Evolutionary conservation across 2,888 invertebrate species (phyloP).

Genomic region (Dynastes maya): DNA sequence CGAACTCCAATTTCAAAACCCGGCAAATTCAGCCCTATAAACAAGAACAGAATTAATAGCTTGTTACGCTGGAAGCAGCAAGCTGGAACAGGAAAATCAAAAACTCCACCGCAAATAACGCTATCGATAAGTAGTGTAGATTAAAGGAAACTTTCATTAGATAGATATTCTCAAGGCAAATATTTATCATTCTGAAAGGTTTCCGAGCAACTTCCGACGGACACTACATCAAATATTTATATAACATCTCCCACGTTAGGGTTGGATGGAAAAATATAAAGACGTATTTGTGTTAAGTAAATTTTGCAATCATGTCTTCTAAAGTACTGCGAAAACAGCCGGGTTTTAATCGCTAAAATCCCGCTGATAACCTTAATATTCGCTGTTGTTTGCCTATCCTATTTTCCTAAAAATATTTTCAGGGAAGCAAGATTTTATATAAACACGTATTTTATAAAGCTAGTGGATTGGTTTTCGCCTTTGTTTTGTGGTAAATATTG

Average conservation of each 20-base stretch:
- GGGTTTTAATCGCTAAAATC: too few species aligned
- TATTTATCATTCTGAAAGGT: slow-evolving; percentile 21
- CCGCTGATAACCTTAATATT: too few species aligned
- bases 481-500: too few species aligned
- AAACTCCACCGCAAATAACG: neutral
- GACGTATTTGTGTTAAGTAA: neutral
- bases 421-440: too few species aligned
- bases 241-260: neutral
- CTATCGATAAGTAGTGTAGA: slow-evolving; percentile 23
- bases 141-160: slow-evolving; percentile 21
- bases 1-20: too few species aligned
- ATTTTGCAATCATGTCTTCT: neutral
- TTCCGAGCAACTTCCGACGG: slow-evolving; percentile 4
- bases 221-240: slow-evolving; percentile 23
- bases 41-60: too few species aligned
- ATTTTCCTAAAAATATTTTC: neutral
- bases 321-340: neutral
- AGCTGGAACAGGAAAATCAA: neutral
- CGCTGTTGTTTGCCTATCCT: neutral
- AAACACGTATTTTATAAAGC: too few species aligned
- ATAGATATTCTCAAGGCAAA: slow-evolving; percentile 8
- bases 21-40: too few species aligned
- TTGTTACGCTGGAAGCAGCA: too few species aligned
- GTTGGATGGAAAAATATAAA: slow-evolving; percentile 2
- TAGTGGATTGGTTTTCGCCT: too few species aligned